Conservation (phyloP, 2,113 vertebrate genomes). For the Oncorhynchus kisutch region DNA sequence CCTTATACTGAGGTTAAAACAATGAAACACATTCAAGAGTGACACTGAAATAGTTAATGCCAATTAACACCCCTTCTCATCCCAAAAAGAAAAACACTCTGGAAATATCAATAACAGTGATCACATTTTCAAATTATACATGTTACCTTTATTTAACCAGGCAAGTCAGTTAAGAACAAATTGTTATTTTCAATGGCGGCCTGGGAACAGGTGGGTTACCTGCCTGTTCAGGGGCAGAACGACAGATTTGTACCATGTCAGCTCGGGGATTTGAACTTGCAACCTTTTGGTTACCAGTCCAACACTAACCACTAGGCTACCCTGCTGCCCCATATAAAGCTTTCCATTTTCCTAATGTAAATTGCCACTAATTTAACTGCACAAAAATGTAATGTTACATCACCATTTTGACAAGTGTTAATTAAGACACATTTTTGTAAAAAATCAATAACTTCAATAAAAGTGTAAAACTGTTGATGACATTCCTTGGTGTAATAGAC, state of each 20-base stretch:
- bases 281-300: too few species aligned
- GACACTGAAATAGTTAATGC: slow-evolving; percentile 29
- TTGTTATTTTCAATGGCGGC: too few species aligned
- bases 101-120: slow-evolving; percentile 68
- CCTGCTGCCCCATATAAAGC: slow-evolving; percentile 33
- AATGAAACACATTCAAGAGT: slow-evolving; percentile 46
- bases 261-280: too few species aligned
- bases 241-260: too few species aligned
- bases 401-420: slow-evolving; percentile 50
- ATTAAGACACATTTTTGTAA: slow-evolving; percentile 38
- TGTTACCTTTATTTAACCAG: background rate
- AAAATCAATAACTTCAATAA: slow-evolving; percentile 52
- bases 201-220: too few species aligned
- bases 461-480: slow-evolving; percentile 47
- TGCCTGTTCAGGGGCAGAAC: too few species aligned
- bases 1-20: slow-evolving; percentile 28
- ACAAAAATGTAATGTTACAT: slow-evolving; percentile 49
- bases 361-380: slow-evolving; percentile 43
- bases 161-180: too few species aligned
- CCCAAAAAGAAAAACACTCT: slow-evolving; percentile 29
- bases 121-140: slow-evolving; percentile 58
- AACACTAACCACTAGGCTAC: too few species aligned
- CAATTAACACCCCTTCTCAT: slow-evolving; percentile 30
- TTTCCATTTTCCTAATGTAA: slow-evolving; percentile 51
- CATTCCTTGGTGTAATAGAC: slow-evolving; percentile 31